Percentiles rank a stretch among this genome's conserved stretches.
phyloP scores from a whole-genome alignment of 2,797 vertebrate genomes.

The Eurystomus glaucurus region DNA sequence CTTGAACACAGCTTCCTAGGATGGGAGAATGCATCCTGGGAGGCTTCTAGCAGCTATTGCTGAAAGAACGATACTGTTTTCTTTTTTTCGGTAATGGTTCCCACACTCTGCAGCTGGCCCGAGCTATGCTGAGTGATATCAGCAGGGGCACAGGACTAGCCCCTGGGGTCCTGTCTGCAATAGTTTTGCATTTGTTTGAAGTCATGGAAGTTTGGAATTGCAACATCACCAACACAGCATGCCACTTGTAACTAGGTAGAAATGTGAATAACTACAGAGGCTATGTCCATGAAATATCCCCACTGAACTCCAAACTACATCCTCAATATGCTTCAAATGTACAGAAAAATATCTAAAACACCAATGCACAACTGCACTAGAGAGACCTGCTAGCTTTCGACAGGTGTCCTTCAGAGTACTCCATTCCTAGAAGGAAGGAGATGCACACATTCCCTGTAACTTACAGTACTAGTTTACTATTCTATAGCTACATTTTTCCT shows the following conservation, averaged over 20 bases:
- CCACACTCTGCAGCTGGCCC: not conserved
- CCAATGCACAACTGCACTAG: not conserved
- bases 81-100: not conserved
- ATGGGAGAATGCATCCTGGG: not conserved
- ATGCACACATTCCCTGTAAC: not conserved
- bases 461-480: not conserved
- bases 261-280: not conserved
- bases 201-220: not conserved
- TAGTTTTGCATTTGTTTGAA: not conserved
- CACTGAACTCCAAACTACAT: not conserved
- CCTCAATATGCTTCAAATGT: not conserved
- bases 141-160: accelerated
- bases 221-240: not conserved
- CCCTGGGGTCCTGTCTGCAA: not conserved
- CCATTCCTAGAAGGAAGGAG: not conserved
- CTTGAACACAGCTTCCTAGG: not conserved
- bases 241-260: not conserved
- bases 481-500: not conserved
- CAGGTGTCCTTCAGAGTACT: not conserved
- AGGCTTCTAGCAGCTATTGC: accelerated
- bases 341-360: not conserved
- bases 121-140: not conserved
- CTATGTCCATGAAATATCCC: not conserved
- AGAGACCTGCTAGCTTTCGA: not conserved
- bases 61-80: not conserved